Conservation (phyloP, 2,888 invertebrate species). For the Nasonia oneida region DNA sequence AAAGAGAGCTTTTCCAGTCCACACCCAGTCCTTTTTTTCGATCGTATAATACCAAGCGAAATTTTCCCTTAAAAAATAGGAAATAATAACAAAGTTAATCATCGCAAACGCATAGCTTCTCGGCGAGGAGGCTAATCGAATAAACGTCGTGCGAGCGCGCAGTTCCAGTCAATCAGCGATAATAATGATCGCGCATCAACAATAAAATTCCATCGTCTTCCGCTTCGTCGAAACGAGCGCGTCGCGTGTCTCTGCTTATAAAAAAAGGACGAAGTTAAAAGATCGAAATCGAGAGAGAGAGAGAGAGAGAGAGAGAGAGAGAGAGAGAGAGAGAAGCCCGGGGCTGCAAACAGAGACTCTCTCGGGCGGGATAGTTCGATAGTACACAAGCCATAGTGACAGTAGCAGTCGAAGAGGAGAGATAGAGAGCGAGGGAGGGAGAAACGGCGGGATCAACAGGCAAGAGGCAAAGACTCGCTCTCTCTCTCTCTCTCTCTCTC, state of each 20-base stretch:
- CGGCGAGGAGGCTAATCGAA: background rate
- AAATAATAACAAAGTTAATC: background rate
- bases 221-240: background rate
- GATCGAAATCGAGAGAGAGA: background rate
- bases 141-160: background rate
- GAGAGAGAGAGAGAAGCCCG: background rate
- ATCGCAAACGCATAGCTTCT: background rate
- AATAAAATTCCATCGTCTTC: background rate
- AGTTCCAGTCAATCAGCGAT: conserved; percentile 5
- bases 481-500: background rate
- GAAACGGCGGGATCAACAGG: conserved; percentile 13
- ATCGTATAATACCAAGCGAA: background rate
- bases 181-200: background rate
- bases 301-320: conserved; percentile 4
- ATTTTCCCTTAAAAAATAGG: background rate
- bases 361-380: background rate
- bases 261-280: background rate
- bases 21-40: background rate
- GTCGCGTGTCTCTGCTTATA: background rate
- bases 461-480: conserved; percentile 4
- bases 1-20: background rate
- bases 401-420: background rate
- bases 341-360: background rate
- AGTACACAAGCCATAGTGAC: background rate
- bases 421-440: background rate